Evolutionary conservation across 2,888 invertebrate species (phyloP), one percentile per base, ranked within the genome.

Genomic region (Nomada fabriciana): DNA sequence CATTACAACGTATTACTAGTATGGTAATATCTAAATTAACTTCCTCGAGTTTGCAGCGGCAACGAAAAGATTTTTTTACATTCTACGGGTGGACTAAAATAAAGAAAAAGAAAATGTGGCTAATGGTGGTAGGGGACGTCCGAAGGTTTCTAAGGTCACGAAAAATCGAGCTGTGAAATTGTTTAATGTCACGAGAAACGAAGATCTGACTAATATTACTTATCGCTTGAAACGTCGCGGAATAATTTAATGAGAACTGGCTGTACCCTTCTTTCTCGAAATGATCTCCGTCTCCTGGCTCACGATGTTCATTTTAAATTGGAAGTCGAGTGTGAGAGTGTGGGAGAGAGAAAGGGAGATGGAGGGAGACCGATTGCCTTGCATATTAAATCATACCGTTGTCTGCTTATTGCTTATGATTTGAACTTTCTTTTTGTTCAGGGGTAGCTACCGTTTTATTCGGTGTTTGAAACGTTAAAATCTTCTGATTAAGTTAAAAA

Each of bases 171-270:
- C 23, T 52, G 25, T 18, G 23, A 52, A 67, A 80, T 80, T 80
- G 80, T 80, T 80, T 72, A 67, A 80, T 80, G 80, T 67, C 18
- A 61, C 67, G 76, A 63, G 60, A 65, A 50, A 78, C 57, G 70
- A 18, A 60, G 23, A 43, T 52, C 64, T 25, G 52, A 59, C 64
- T 72, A 65, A 59, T 73, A 77, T 77, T 77, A 77, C 79, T 80
- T 78, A 60, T 60, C 64, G 18, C 60, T 78, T 47, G 77, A 76
- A 70, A 78, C 70, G 47, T 70, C 60, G 64, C 59, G 79, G 70
- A 80, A 80, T 80, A 80, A 80, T 80, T 80, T 80, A 80, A 80
- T 42, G 79, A 80, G 65, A 69, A 25, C 70, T 78, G 29, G 15
- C 50, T 18, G n/a, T 10, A 20, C 55, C n/a, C 20, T 70, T 69